Evolutionary conservation across 2,797 vertebrate species (phyloP).

Genomic region (Macroramphosus scolopax): DNA sequence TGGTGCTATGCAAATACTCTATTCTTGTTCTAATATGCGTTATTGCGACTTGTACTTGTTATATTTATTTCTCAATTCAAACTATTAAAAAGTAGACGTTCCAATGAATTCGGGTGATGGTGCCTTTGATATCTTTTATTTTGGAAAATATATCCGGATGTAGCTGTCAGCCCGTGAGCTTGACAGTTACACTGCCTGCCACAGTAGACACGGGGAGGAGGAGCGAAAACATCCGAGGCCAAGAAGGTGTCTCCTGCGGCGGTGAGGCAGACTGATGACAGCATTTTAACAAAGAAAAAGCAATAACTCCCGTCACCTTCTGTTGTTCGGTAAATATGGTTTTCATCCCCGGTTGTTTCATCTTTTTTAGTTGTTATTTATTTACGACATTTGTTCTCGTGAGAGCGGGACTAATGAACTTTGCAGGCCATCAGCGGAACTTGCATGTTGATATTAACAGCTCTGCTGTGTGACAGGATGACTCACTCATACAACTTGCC

Average conservation of each 20-base stretch:
- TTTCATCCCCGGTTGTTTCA: neutral
- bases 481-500: neutral
- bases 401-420: conserved; percentile 13
- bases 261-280: conserved; percentile 1
- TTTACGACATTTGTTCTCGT: fast-evolving
- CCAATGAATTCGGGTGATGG: no score
- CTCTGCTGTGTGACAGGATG: conserved; percentile 6
- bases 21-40: no score
- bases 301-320: neutral
- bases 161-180: neutral
- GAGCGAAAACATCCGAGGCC: conserved; percentile 22
- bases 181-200: conserved; percentile 29
- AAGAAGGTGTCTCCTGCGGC: neutral
- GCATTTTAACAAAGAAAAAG: neutral
- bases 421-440: conserved; percentile 8
- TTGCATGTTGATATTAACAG: neutral
- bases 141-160: conserved; percentile 16
- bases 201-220: conserved; percentile 3
- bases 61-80: no score
- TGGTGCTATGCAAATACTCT: no score
- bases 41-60: no score
- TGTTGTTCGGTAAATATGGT: conserved; percentile 39
- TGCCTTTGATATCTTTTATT: conserved; percentile 18
- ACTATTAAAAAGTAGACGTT: no score
- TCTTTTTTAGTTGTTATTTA: neutral